Base-by-base conservation (phyloP, 2,888 invertebrate genomes). In the Latrodectus hesperus region DNA sequence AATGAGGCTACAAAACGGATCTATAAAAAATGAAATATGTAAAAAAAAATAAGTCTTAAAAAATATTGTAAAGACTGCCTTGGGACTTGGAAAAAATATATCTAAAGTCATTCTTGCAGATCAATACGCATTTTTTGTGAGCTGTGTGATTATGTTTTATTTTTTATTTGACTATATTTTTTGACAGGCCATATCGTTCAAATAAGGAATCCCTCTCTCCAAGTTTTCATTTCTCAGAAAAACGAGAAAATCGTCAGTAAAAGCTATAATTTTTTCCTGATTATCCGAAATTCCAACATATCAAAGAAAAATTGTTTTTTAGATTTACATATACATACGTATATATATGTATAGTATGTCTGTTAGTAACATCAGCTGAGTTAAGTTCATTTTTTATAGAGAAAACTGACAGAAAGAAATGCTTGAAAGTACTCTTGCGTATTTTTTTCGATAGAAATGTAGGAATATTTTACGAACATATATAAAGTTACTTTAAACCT, bases 251-350 rank as follows among this genome's bases (percentile, higher is more conserved):
- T 51, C 79, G 49, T 68, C 77, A 26, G 67, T 77, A 68, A 77
- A 77, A 77, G 77, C 71, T 79, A 71, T 79, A 79, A 79, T 79
- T 79, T 79, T 77, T 70, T 79, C 38, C 55, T 55, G 70, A 79
- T 79, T 71, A 71, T 55, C 26, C 17, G 51, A 12, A 77, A 68
- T 52, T 17, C 12, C 22, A 77, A 14, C 26, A 22, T 6, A 52
- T 26, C 16, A 65, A 2, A 6, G n/a, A 5, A 10, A 51, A 22
- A 22, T 22, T 22, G 22, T 22, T 22, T 22, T 22, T 22, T 1
- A 22, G 22, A 22, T 22, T 22, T 1, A 22, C 22, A 22, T 22
- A 22, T 22, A 22, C 1, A 22, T 22, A 1, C 22, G 22, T 22
- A 22, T 22, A 22, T 22, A 1, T 22, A 22, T 22, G 22, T 22